phyloP scores from a whole-genome alignment of 2,797 vertebrate genomes.

The Crypturellus tataupa region DNA sequence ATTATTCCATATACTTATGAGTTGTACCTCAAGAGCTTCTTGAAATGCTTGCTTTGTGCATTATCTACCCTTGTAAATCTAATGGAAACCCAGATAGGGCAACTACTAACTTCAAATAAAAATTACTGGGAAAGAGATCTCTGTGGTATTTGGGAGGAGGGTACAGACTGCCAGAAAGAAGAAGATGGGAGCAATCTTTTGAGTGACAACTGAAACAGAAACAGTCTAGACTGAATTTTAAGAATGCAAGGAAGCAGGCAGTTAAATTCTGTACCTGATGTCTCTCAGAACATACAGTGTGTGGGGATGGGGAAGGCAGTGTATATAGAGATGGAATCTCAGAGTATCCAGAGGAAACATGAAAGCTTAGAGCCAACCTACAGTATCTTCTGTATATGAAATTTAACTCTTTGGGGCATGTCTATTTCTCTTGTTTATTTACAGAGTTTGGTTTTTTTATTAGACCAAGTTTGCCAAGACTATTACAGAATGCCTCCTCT shows the following conservation, averaged over 20 bases:
- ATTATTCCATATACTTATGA: not conserved
- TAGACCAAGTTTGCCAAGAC: not conserved
- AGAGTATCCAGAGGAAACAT: not conserved
- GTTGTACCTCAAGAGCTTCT: not conserved
- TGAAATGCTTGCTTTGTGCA: not conserved
- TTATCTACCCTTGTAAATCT: not conserved
- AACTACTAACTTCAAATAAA: not conserved
- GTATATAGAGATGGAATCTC: not conserved
- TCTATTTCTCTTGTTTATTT: not conserved
- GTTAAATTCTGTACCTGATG: not conserved
- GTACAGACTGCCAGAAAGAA: not conserved
- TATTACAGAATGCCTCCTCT: not conserved
- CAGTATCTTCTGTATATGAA: not conserved
- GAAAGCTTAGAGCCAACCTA: not conserved
- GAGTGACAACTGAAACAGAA: accelerated
- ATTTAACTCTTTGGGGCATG: not conserved
- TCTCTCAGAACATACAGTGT: not conserved
- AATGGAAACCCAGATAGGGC: not conserved
- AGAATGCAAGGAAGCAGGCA: not conserved
- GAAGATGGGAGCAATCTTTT: not conserved
- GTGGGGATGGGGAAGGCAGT: not conserved
- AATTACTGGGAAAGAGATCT: not conserved
- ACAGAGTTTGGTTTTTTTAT: not conserved
- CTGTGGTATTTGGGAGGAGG: not conserved
- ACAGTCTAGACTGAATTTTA: not conserved